These are phyloP conservation scores for Griposia aprilina DNA, from an alignment of 2,888 invertebrate genomes.

Conservation along the genomic window DNA sequence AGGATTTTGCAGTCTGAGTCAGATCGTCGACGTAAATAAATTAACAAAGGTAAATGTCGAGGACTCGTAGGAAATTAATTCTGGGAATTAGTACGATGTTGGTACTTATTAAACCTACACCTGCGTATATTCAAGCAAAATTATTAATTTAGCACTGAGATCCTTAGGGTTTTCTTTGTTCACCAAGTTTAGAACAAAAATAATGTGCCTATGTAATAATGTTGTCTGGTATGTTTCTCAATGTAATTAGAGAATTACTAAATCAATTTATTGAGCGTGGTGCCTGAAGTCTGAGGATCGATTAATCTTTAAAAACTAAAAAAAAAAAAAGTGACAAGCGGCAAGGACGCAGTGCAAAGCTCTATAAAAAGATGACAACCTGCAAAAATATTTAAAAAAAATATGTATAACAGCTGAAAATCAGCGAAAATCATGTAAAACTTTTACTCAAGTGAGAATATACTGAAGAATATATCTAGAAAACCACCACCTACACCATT, in stretches of 20 bases:
- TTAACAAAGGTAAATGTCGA: constrained; percentile 69
- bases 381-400: background rate
- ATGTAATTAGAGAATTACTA: background rate
- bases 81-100: constrained; percentile 45
- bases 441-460: background rate
- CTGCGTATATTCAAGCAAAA: constrained; percentile 16
- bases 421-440: background rate
- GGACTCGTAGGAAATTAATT: constrained; percentile 67
- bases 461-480: background rate
- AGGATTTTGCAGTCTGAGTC: constrained; percentile 67
- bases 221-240: background rate
- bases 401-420: background rate
- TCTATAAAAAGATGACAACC: background rate
- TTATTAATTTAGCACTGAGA: constrained; percentile 12
- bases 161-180: constrained; percentile 14
- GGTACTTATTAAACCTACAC: background rate
- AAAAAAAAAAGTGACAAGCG: background rate
- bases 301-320: too few relatives aligned
- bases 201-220: background rate
- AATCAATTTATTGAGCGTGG: background rate
- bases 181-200: background rate
- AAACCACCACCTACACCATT: too few relatives aligned
- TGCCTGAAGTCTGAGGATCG: background rate
- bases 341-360: too few relatives aligned
- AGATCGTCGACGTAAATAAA: constrained; percentile 70